phyloP scores from a whole-genome alignment of 2,797 vertebrate genomes.

The Sebastiscus albofasciatus region DNA sequence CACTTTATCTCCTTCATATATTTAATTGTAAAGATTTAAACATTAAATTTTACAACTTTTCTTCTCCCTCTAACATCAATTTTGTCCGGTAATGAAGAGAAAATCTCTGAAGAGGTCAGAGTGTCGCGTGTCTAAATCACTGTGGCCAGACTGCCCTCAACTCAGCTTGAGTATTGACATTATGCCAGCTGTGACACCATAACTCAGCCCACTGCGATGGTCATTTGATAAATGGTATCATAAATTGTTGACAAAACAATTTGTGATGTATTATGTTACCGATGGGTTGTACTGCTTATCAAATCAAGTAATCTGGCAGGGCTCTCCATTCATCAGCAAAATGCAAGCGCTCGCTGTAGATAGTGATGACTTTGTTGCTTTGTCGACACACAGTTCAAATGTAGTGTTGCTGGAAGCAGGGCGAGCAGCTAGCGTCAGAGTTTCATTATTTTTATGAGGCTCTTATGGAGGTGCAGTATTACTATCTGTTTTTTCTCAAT shows the following conservation, averaged over 20 bases:
- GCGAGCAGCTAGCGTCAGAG: slow-evolving; percentile 35
- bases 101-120: slow-evolving; percentile 81
- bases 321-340: slow-evolving; percentile 84
- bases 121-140: slow-evolving; percentile 83
- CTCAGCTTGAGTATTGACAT: slow-evolving; percentile 87
- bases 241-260: slow-evolving; percentile 92
- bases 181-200: slow-evolving; percentile 88
- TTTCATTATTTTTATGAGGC: slow-evolving; percentile 62
- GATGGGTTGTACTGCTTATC: slow-evolving; percentile 88
- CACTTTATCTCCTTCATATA: slow-evolving; percentile 45
- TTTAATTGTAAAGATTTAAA: slow-evolving; percentile 65
- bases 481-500: slow-evolving; percentile 33
- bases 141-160: slow-evolving; percentile 79
- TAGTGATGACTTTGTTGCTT: slow-evolving; percentile 80
- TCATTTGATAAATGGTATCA: slow-evolving; percentile 88
- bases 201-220: slow-evolving; percentile 86
- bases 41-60: slow-evolving; percentile 62
- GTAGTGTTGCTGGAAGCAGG: slow-evolving; percentile 58
- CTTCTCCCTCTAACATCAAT: slow-evolving; percentile 62
- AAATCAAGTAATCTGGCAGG: slow-evolving; percentile 88
- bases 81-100: slow-evolving; percentile 80
- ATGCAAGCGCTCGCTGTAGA: slow-evolving; percentile 74
- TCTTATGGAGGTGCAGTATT: slow-evolving; percentile 27
- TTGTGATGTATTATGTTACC: slow-evolving; percentile 89
- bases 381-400: slow-evolving; percentile 68